A percentile compares a stretch with the other conserved stretches of the same genome.
Evolutionary conservation across 2,888 invertebrate genomes (phyloP).

Genomic region (Nineta flava): DNA sequence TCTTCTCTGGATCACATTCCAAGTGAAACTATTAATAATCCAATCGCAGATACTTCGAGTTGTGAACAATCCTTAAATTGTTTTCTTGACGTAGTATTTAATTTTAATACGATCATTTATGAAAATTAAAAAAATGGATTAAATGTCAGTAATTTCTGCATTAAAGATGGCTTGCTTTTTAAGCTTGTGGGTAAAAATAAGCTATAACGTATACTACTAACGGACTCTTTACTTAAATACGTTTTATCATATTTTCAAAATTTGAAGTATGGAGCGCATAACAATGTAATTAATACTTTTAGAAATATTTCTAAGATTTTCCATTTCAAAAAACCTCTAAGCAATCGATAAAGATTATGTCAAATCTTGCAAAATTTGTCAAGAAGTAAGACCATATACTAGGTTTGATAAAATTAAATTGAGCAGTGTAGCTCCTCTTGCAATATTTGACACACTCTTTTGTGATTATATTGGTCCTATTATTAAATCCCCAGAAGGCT

Average conservation of each 20-base stretch:
- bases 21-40: background rate
- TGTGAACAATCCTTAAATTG: too few species aligned
- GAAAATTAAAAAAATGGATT: too few species aligned
- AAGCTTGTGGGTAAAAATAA: too few species aligned
- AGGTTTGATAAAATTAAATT: too few species aligned
- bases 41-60: too few species aligned
- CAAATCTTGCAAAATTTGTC: background rate
- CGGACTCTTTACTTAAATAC: too few species aligned
- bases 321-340: background rate
- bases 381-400: too few species aligned
- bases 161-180: background rate
- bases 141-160: background rate
- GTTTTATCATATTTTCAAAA: background rate
- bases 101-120: too few species aligned
- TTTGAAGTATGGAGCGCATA: background rate
- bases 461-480: background rate
- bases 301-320: background rate
- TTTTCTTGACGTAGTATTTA: too few species aligned
- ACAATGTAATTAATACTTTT: background rate
- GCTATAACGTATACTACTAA: too few species aligned
- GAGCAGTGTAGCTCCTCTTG: background rate
- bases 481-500: background rate
- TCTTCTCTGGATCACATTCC: background rate
- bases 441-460: background rate
- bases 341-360: background rate